Conservation (phyloP, 2,888 invertebrate species). For the Junonia oenone region DNA sequence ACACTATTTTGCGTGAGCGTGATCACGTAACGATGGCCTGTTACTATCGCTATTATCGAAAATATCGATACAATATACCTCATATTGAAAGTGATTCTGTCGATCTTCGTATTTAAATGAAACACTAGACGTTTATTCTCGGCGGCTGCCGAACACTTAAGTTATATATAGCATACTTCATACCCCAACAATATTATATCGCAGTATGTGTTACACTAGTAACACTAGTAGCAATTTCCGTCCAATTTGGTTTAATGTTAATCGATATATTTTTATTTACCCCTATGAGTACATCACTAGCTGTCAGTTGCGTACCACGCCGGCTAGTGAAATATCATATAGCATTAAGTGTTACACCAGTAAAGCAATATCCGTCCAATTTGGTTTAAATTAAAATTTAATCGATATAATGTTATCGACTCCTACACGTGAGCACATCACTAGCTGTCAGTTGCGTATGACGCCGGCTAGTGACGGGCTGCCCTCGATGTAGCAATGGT, state of each 20-base stretch:
- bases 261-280: too few species aligned
- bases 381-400: background rate
- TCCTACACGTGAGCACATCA: constrained; percentile 15
- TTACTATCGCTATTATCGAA: background rate
- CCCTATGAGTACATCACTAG: too few species aligned
- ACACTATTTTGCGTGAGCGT: background rate
- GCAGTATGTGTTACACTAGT: background rate
- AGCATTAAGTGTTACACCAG: background rate
- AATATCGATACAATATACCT: background rate
- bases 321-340: too few species aligned
- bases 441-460: constrained; percentile 15
- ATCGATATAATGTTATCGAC: constrained; percentile 16
- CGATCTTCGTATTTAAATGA: too few species aligned
- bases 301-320: too few species aligned
- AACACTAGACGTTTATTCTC: too few species aligned
- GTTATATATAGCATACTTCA: too few species aligned
- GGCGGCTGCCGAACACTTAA: too few species aligned
- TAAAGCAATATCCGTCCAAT: background rate
- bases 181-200: too few species aligned
- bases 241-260: too few species aligned
- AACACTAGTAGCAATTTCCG: too few species aligned
- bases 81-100: too few species aligned
- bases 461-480: constrained; percentile 12
- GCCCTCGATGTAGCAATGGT: constrained; percentile 27
- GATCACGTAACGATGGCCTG: background rate